Conservation (phyloP, 2,113 vertebrate genomes). For the Percina caprodes region DNA sequence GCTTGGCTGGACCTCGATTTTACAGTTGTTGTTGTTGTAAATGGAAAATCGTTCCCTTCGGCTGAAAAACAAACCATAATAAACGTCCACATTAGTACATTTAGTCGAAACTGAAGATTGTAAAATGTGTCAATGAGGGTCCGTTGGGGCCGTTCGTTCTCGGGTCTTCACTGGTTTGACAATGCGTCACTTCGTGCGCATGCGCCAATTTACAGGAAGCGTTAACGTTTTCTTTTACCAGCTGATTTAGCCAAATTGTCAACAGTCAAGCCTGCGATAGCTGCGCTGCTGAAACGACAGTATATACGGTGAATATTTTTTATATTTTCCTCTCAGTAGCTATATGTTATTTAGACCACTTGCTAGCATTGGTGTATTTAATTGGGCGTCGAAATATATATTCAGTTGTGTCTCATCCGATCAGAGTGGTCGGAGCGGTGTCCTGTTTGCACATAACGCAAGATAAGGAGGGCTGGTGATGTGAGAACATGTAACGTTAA, state of each 20-base stretch:
- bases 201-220: constrained; percentile 81
- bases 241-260: constrained; percentile 79
- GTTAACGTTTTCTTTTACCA: constrained; percentile 64
- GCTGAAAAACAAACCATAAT: neutral
- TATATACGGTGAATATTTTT: constrained; percentile 64
- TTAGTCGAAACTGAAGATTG: rapidly evolving
- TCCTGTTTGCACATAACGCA: constrained; percentile 52
- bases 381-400: constrained; percentile 33
- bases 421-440: constrained; percentile 27
- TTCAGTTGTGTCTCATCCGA: constrained; percentile 29
- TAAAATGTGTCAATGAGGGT: neutral
- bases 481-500: constrained; percentile 20
- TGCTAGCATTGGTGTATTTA: neutral
- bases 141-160: neutral
- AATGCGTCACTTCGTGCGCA: constrained; percentile 70
- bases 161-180: constrained; percentile 33
- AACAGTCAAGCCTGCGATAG: constrained; percentile 68
- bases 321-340: neutral
- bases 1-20: neutral
- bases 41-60: neutral
- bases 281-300: constrained; percentile 18
- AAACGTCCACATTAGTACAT: neutral
- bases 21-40: neutral
- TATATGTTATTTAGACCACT: no score
- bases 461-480: constrained; percentile 12